phyloP scores from a whole-genome alignment of 1,140 invertebrate species.

The Spodoptera frugiperda region DNA sequence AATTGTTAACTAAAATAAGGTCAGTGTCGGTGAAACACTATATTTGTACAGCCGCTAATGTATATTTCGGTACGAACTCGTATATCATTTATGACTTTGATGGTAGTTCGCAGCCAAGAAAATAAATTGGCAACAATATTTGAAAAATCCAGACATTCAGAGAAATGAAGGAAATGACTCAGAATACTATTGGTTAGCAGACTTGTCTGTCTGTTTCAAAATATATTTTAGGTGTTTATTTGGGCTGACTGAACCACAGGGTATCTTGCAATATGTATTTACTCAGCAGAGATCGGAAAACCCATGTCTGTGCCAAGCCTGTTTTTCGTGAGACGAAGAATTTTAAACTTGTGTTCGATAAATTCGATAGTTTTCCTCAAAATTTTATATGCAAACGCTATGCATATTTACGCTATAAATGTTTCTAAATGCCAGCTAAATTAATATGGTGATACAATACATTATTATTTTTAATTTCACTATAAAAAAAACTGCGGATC shows the following conservation, averaged over 20 bases:
- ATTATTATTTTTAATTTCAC: no score
- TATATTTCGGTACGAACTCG: slow-evolving; percentile 3
- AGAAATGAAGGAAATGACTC: slow-evolving; percentile 29
- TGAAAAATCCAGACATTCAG: slow-evolving; percentile 11
- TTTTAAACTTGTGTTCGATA: no score
- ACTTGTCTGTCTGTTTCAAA: slow-evolving; percentile 10
- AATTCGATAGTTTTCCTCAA: no score
- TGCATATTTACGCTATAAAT: no score
- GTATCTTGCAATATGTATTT: no score
- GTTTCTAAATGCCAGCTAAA: no score
- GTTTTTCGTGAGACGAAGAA: no score
- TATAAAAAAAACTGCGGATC: no score
- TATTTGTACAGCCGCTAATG: slow-evolving; percentile 3
- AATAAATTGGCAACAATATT: slow-evolving; percentile 33
- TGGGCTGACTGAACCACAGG: background rate
- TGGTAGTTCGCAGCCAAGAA: slow-evolving; percentile 30
- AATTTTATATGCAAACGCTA: no score
- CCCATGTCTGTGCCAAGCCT: no score
- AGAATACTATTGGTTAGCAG: slow-evolving; percentile 8
- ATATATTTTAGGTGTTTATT: background rate
- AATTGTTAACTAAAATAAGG: slow-evolving; percentile 26
- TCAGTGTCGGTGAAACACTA: slow-evolving; percentile 30
- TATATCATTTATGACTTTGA: slow-evolving; percentile 28
- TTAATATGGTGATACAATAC: no score
- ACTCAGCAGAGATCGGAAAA: no score